Evolutionary conservation across 2,113 vertebrate genomes (phyloP).

Genomic region (Archocentrus centrarchus): DNA sequence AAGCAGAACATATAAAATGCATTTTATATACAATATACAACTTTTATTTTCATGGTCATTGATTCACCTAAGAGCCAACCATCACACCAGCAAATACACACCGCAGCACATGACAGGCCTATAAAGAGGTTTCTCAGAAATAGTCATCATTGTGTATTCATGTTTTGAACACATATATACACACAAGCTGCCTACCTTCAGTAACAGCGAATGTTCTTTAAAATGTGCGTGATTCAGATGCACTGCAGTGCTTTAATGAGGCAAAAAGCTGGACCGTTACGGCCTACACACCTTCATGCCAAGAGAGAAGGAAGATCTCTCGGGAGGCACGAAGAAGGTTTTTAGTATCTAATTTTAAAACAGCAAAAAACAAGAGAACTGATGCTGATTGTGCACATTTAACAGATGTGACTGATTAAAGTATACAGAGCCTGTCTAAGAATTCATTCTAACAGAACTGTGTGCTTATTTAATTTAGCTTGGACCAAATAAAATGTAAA

Average conservation of each 20-base stretch:
- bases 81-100: slow-evolving; percentile 8
- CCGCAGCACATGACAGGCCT: background rate
- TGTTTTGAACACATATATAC: slow-evolving; percentile 9
- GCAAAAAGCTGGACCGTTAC: slow-evolving; percentile 34
- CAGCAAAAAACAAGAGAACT: background rate
- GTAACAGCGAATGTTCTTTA: slow-evolving; percentile 9
- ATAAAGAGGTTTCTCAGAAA: slow-evolving; percentile 9
- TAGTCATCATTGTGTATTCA: slow-evolving; percentile 9
- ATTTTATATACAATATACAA: slow-evolving; percentile 28
- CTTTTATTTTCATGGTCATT: slow-evolving; percentile 23
- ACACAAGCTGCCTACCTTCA: slow-evolving; percentile 46
- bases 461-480: background rate
- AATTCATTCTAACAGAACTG: background rate
- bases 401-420: background rate
- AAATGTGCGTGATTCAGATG: slow-evolving; percentile 68
- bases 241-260: slow-evolving; percentile 32
- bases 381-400: background rate
- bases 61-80: background rate
- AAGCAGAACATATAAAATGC: background rate
- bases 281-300: background rate
- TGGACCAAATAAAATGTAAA: background rate
- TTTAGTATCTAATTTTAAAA: background rate
- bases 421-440: background rate
- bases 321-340: background rate
- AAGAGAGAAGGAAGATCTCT: slow-evolving; percentile 8